Base-by-base conservation (phyloP, 2,888 invertebrate species). In the Rhingia campestris region DNA sequence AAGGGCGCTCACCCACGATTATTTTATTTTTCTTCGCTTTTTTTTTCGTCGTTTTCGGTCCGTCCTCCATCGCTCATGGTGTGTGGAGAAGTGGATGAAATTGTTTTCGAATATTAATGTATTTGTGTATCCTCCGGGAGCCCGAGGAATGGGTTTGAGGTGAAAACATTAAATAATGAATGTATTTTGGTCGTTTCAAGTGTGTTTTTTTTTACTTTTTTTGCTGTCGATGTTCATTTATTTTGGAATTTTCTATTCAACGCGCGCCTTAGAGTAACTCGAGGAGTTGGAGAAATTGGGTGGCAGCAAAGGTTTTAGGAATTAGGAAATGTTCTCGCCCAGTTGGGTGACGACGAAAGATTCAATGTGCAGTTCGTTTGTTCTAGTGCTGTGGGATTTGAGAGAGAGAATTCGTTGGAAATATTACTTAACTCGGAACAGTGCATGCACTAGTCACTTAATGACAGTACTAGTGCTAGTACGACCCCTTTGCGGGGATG, bases 1-100 rank as follows among this genome's bases (percentile, higher is more conserved):
- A 84, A 80, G 84, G 84, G 84, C 84, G 84, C 84, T 84, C 84
- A 84, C 82, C 82, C 82, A 82, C 82, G 82, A 82, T 77, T 82
- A 58, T 61, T 67, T 45, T 63, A 66, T 51, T 59, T 75, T 72
- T 58, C 72, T 69, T 74, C 41, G 22, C 41, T 51, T 70, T 61
- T 54, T 66, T 43, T 64, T 67, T 51, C 47, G 22, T 74, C 51
- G 39, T 54, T 82, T 66, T 79, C 58, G 56, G 45, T 77, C 58
- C 56, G 14, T 66, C 59, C 58, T 74, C 75, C 66, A 79, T 74
- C 51, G 10, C 49, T 32, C 5, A 64, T 84, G 67, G 53, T 82
- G 69, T 49, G 69, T 58, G 53, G 53, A 22, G 49, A 47, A 47
- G 47, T 47, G 47, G 10, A 30, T 58, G 77, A 70, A 66, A 74